Percentiles rank a stretch among this genome's conserved stretches.
These are phyloP conservation scores for Anolis apletophallus DNA, from an alignment of 2,797 vertebrate genomes.

Conservation along the genomic window DNA sequence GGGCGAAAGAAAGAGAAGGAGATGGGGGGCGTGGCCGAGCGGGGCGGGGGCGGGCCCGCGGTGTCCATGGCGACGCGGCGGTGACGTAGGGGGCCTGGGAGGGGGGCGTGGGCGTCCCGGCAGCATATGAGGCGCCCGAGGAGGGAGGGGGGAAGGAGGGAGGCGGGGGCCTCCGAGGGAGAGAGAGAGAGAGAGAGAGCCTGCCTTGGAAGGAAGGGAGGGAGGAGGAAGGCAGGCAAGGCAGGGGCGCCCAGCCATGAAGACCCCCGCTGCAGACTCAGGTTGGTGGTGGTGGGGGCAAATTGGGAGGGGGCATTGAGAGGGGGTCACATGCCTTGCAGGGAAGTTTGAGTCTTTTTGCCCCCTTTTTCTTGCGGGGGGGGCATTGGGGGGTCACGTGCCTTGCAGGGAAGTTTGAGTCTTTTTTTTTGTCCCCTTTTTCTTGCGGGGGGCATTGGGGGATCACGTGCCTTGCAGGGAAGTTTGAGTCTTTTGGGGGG, in stretches of 20 bases:
- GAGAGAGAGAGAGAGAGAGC: slow-evolving; percentile 47
- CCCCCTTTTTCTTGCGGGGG: too few species aligned
- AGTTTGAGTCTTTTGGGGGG: too few species aligned
- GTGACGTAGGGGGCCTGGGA: slow-evolving; percentile 71
- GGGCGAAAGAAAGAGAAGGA: too few species aligned
- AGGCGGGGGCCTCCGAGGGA: neutral
- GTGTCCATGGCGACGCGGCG: slow-evolving; percentile 78
- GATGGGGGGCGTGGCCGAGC: slow-evolving; percentile 39
- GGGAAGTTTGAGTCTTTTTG: too few species aligned
- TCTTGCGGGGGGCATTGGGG: too few species aligned
- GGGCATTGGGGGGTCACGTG: neutral
- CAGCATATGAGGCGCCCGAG: slow-evolving; percentile 73
- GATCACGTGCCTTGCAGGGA: too few species aligned
- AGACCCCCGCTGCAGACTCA: slow-evolving; percentile 79
- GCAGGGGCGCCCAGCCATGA: slow-evolving; percentile 66
- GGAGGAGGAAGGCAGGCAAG: neutral
- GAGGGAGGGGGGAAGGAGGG: slow-evolving; percentile 72
- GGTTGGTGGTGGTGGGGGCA: slow-evolving; percentile 60
- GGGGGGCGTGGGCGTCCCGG: slow-evolving; percentile 80
- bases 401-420: too few species aligned
- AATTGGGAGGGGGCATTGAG: slow-evolving; percentile 15
- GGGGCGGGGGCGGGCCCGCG: slow-evolving; percentile 65
- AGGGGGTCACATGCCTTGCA: slow-evolving; percentile 15
- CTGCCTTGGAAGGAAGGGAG: neutral
- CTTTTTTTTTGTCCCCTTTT: too few species aligned